These are phyloP conservation scores for Agrotis clavis DNA, from an alignment of 2,888 invertebrate genomes.

Conservation along the genomic window DNA sequence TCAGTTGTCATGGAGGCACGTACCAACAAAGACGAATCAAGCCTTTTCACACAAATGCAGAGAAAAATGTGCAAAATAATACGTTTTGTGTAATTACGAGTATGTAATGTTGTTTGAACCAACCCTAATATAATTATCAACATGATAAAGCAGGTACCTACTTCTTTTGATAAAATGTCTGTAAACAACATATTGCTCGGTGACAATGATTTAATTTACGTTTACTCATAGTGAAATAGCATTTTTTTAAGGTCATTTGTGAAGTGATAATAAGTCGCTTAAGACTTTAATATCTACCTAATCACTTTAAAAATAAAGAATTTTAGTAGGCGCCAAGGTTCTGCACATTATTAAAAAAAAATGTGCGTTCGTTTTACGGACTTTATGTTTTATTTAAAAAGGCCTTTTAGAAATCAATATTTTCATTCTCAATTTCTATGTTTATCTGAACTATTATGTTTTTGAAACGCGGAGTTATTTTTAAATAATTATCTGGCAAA, in stretches of 20 bases:
- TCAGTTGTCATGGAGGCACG: not conserved
- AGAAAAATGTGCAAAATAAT: not conserved
- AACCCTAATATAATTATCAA: not conserved
- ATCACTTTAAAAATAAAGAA: not conserved
- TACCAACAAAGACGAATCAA: not conserved
- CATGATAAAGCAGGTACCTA: constrained; percentile 14
- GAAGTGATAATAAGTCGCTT: not conserved
- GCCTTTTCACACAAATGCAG: not conserved
- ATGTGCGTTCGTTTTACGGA: too few relatives aligned
- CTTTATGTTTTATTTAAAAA: too few relatives aligned
- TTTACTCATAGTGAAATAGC: constrained; percentile 14
- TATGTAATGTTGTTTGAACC: not conserved
- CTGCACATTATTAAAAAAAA: not conserved
- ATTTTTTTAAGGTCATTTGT: constrained; percentile 8
- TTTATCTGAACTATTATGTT: too few relatives aligned
- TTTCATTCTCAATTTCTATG: not conserved
- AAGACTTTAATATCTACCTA: not conserved
- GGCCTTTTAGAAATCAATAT: not conserved
- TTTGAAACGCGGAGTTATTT: not conserved
- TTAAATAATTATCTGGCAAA: not conserved
- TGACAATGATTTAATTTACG: constrained; percentile 8
- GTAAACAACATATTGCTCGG: not conserved
- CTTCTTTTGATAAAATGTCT: constrained; percentile 8
- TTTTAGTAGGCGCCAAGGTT: not conserved
- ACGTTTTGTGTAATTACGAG: not conserved